These are phyloP conservation scores for Semaprochilodus insignis DNA, from an alignment of 2,797 vertebrate species.

Conservation along the genomic window DNA sequence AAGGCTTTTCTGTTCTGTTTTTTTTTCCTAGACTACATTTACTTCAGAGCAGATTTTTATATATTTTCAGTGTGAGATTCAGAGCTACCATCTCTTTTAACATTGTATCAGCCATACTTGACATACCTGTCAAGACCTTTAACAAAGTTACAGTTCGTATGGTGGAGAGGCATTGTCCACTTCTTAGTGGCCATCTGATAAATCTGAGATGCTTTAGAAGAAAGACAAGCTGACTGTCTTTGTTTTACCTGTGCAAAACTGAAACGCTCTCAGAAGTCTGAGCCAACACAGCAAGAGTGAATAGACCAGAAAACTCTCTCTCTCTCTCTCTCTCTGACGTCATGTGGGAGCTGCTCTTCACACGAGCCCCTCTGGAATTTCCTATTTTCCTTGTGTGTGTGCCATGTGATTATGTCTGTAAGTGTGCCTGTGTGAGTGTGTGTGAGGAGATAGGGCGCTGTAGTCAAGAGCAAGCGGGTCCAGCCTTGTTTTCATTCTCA, in stretches of 20 bases:
- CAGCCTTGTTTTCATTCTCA: background rate
- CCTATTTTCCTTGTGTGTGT: slow-evolving; percentile 7
- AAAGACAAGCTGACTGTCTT: background rate
- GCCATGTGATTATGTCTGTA: background rate
- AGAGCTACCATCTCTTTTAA: background rate
- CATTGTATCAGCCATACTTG: background rate
- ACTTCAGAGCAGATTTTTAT: too few relatives aligned
- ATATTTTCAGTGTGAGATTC: too few relatives aligned
- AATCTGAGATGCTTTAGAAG: background rate
- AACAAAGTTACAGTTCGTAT: background rate
- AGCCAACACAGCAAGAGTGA: background rate
- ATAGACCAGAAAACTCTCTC: background rate
- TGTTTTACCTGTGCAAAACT: background rate
- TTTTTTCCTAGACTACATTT: too few relatives aligned
- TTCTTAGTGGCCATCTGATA: background rate
- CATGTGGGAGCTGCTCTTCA: slow-evolving; percentile 29
- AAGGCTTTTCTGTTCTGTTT: too few relatives aligned
- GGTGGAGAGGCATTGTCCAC: background rate
- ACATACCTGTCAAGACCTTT: background rate
- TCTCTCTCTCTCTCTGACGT: slow-evolving; percentile 17
- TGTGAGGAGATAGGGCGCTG: background rate
- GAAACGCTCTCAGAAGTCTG: background rate
- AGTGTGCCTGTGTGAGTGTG: background rate
- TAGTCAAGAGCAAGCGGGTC: background rate
- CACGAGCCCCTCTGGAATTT: slow-evolving; percentile 13